Percentiles rank a stretch among this genome's conserved stretches.
Evolutionary conservation across 2,888 invertebrate species (phyloP).

Genomic region (Chesias legatella): DNA sequence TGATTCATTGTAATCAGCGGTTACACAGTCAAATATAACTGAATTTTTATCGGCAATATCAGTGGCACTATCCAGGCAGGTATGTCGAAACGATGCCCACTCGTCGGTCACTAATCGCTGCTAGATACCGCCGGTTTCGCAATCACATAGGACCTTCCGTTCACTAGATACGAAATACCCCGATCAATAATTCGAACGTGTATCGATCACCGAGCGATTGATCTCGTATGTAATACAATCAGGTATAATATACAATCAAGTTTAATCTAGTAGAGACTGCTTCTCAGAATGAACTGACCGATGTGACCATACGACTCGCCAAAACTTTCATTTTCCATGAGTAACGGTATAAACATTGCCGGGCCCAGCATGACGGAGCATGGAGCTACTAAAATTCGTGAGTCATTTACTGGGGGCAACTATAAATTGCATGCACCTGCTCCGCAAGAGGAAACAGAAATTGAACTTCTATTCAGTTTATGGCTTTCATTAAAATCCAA

Average conservation of each 20-base stretch:
- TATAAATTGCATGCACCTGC: conserved; percentile 21
- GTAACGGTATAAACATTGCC: conserved; percentile 16
- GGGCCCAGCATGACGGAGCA: conserved; percentile 12
- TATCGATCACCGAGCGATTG: conserved; percentile 45
- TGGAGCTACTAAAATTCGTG: conserved; percentile 16
- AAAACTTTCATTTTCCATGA: conserved; percentile 22
- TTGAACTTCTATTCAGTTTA: no score
- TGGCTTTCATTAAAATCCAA: no score
- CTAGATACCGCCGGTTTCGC: conserved; percentile 68
- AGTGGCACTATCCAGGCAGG: conserved; percentile 51
- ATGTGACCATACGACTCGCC: conserved; percentile 9
- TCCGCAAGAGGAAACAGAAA: neutral
- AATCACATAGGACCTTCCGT: conserved; percentile 65
- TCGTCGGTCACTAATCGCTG: conserved; percentile 69
- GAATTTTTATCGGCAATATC: conserved; percentile 47
- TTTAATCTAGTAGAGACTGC: conserved; percentile 3
- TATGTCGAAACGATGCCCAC: conserved; percentile 73
- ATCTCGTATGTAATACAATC: conserved; percentile 16
- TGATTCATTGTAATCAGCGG: conserved; percentile 38
- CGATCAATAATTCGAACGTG: conserved; percentile 53
- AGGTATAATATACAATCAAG: conserved; percentile 3
- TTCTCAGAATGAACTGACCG: conserved; percentile 17
- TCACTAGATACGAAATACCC: conserved; percentile 66
- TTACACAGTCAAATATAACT: conserved; percentile 42
- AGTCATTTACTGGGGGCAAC: conserved; percentile 21